Base-by-base conservation (phyloP, 2,888 invertebrate species). In the Panopea generosa region DNA sequence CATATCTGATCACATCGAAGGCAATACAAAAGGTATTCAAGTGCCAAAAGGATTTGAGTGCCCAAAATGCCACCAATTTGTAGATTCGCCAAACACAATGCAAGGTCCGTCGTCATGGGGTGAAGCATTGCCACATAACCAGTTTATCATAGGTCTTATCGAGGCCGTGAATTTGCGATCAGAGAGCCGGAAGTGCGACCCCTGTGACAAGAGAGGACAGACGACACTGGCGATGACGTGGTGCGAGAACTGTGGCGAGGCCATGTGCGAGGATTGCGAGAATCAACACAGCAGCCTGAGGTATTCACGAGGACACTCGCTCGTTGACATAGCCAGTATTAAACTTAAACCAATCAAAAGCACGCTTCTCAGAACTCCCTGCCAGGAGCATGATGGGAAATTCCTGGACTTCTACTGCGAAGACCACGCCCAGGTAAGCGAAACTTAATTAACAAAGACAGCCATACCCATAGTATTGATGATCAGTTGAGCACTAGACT, bases 171-270 rank as follows among this genome's bases (percentile, higher is more conserved):
- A 77, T 18, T 50, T 84, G 45, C 65, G 84, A 18, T 65, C 81
- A 9, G 82, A 77, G 7, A 77, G 75, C 24, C 55, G 84, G 33
- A 68, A 63, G 52, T 84, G 84, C 53, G 84, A 84, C 47, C 79
- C 82, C 1, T 84, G 84, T 55, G 57, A 60, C 33, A 77, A 63
- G 18, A 62, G 79, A 22, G 68, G 69, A 16, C 56, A 70, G 20
- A 61, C 49, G 50, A 65, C 68, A 7, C 33, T 77, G 27, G 84
- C 84, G 18, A 53, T 59, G 16, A 63, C 55, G 26, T 84, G 84
- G 84, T 84, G 84, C 47, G 78, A 84, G 72, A 77, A 84, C 62
- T 84, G 84, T 33, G 82, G 82, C 2, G 82, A 82, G 43, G 81
- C 82, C 0, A 75, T 84, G 79, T 84, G 84, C 43, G 77, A 79